Conservation (phyloP, 64 coral and sea anemone genomes). For the Stichodactyla mertensii region DNA sequence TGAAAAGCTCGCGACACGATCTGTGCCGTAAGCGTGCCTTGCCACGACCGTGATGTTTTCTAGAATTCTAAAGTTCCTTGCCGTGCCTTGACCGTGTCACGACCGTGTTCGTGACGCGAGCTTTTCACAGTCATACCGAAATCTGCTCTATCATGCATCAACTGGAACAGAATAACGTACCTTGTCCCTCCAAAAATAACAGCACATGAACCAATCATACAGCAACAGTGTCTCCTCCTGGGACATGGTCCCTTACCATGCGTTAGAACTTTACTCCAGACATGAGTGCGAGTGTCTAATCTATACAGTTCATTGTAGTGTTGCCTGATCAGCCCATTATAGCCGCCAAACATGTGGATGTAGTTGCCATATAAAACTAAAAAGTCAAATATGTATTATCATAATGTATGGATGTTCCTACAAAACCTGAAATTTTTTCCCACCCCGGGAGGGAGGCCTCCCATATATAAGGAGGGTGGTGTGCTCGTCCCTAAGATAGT, state of each 20-base stretch:
- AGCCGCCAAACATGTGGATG: slow-evolving; percentile 91
- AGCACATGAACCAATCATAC: slow-evolving; percentile 62
- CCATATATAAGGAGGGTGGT: no score
- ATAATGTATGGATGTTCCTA: not conserved
- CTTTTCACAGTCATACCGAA: no score
- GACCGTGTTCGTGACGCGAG: no score
- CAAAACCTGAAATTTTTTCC: no score
- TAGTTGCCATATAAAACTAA: slow-evolving; percentile 64
- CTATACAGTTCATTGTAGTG: slow-evolving; percentile 84
- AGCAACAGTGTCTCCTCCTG: slow-evolving; percentile 87
- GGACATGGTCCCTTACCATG: slow-evolving; percentile 66
- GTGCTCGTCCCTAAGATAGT: no score
- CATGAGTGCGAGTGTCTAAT: slow-evolving; percentile 65
- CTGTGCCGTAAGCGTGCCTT: no score
- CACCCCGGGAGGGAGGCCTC: no score
- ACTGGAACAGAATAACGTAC: slow-evolving; percentile 18
- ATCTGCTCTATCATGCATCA: no score
- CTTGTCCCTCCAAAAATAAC: slow-evolving; percentile 92
- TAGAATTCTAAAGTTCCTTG: no score
- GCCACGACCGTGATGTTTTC: no score
- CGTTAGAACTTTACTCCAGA: slow-evolving; percentile 50
- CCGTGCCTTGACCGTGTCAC: no score
- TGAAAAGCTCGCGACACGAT: no score
- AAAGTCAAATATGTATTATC: not conserved
- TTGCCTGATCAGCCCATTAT: slow-evolving; percentile 66